Base-by-base conservation (phyloP, 2,113 vertebrate species). In the Pterocles orientalis region DNA sequence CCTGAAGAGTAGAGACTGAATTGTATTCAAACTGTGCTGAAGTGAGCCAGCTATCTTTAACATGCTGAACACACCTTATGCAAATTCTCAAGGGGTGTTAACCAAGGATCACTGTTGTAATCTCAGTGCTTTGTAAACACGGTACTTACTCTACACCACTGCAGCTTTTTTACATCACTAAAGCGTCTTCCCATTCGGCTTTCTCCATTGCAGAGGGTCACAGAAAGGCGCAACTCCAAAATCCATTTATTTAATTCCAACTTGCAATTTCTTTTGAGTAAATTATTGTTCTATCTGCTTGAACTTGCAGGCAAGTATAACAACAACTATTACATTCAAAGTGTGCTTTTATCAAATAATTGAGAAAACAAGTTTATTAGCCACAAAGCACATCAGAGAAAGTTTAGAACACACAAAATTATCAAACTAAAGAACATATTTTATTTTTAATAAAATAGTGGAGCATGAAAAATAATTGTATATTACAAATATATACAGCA, bases 381-480 rank as follows among this genome's bases (percentile, higher is more conserved):
- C 82, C 8, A 36, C 87, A 85, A 89, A 93, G 88, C 83, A 95
- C 92, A 56, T 43, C 39, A 29, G 70, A 95, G 82, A 77, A 89
- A 70, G 64, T 81, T 85, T 78, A 71, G 43, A 91, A 26, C 73
- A 86, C 96, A 85, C 71, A 82, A 92, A 68, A 77, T 96, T 96
- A 91, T 97, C 98, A 99, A 99, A 99, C 98, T 99, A 99, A 97
- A 98, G 94, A 95, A 98, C 97, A 95, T 95, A 86, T 98, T 99
- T 98, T 99, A 98, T 98, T 98, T 98, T 98, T 98, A 98, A 99
- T 99, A 99, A 99, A 99, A 99, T 98, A 98, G 97, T 96, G 95
- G 97, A 91, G 92, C 98, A 97, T 97, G 98, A 97, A 98, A 98
- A 98, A 98, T 97, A 98, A 97, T 94, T 90, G 70, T 98, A 97